Percentiles rank a stretch among this genome's conserved stretches.
Conservation (phyloP, 2,888 invertebrate genomes). For the Trissonchulus sp. region DNA sequence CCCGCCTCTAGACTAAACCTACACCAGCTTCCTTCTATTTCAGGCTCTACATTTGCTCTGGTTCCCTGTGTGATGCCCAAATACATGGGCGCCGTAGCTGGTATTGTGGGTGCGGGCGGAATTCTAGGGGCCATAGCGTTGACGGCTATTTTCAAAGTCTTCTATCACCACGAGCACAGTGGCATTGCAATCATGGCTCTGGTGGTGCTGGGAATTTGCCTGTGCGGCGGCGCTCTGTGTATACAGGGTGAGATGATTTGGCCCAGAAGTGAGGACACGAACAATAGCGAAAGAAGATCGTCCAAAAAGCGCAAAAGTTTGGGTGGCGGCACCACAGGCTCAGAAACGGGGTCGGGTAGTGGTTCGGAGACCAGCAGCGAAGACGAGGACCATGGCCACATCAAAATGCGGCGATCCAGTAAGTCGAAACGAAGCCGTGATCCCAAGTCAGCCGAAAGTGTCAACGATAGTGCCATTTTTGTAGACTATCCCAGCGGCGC, state of each 20-base stretch:
- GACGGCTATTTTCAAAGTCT: not conserved
- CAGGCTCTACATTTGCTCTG: not conserved
- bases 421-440: no score
- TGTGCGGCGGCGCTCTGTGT: not conserved
- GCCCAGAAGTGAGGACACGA: not conserved
- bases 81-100: not conserved
- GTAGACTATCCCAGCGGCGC: not conserved
- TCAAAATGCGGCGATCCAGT: no score
- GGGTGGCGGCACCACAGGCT: no score
- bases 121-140: not conserved
- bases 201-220: not conserved
- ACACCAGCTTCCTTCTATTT: no score
- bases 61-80: not conserved
- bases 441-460: no score
- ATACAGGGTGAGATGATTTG: not conserved
- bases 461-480: not conserved
- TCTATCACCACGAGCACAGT: slow-evolving; percentile 4
- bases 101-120: not conserved
- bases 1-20: no score
- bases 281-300: no score
- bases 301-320: no score
- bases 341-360: no score
- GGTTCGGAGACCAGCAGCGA: no score
- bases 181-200: not conserved
- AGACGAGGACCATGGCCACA: no score